Percentiles rank a stretch among this genome's conserved stretches.
phyloP scores from a whole-genome alignment of 2,797 vertebrate genomes.

The Poecilia velifera region DNA sequence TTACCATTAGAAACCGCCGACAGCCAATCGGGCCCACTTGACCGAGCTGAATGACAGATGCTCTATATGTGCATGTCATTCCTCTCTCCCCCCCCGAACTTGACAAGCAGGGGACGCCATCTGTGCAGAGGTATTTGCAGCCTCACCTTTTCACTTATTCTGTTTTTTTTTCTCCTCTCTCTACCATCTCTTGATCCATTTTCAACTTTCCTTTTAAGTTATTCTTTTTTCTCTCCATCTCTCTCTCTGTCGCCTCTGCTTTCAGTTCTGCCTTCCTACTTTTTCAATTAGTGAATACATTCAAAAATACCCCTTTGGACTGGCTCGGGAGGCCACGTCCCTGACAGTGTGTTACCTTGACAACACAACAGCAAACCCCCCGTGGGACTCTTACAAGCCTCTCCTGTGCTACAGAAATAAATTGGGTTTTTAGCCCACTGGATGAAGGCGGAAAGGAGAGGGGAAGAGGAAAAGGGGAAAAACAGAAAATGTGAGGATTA shows the following conservation, averaged over 20 bases:
- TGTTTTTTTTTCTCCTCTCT: background rate
- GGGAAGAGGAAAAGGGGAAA: background rate
- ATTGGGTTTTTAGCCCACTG: conserved; percentile 60
- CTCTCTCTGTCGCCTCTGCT: background rate
- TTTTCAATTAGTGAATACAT: conserved; percentile 57
- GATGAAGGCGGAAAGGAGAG: conserved; percentile 4
- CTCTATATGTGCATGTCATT: conserved; percentile 17
- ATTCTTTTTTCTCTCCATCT: background rate
- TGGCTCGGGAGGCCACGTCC: conserved; percentile 39
- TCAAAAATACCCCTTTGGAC: conserved; percentile 35
- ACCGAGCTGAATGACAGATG: conserved; percentile 70
- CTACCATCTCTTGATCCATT: background rate
- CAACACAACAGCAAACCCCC: conserved; percentile 44
- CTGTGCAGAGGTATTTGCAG: conserved; percentile 5
- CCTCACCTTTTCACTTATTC: background rate
- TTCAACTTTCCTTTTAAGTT: background rate
- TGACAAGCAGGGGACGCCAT: conserved; percentile 27
- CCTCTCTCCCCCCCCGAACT: background rate
- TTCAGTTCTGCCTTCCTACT: conserved; percentile 17
- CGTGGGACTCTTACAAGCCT: conserved; percentile 44
- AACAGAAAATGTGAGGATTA: background rate
- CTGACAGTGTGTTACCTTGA: conserved; percentile 63
- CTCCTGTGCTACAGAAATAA: conserved; percentile 53
- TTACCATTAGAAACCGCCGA: conserved; percentile 74
- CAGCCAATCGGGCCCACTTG: conserved; percentile 65